Evolutionary conservation across 2,797 vertebrate species (phyloP).

Genomic region (Potorous gilbertii): DNA sequence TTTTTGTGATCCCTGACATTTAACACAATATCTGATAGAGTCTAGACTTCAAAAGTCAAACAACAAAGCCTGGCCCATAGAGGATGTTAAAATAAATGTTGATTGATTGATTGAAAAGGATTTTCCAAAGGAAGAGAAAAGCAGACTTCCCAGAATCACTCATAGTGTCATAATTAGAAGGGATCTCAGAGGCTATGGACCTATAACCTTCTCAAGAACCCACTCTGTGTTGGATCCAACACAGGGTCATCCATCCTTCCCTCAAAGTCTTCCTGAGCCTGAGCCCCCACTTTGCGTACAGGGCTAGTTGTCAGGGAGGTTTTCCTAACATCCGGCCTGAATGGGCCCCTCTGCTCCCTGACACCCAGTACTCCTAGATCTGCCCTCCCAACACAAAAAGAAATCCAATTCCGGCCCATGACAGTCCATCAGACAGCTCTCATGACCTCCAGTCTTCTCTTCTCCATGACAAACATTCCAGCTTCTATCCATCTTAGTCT

Average conservation of each 20-base stretch:
- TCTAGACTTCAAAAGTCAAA: background rate
- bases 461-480: too few species aligned
- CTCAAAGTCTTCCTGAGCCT: background rate
- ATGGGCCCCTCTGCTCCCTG: background rate
- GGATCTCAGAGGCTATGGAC: too few species aligned
- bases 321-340: background rate
- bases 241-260: background rate
- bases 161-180: background rate
- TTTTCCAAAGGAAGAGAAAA: background rate
- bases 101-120: background rate
- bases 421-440: background rate
- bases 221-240: background rate
- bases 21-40: background rate
- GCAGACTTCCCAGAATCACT: background rate
- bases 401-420: background rate
- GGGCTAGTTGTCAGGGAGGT: background rate
- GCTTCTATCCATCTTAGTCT: background rate
- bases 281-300: background rate
- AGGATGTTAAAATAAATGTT: background rate
- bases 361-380: background rate
- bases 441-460: background rate
- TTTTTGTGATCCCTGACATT: background rate
- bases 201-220: background rate
- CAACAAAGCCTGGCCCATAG: too few species aligned
- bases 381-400: background rate